Percentiles rank a stretch among this genome's conserved stretches.
Conservation (phyloP, 2,113 vertebrate species). For the Mugil cephalus region DNA sequence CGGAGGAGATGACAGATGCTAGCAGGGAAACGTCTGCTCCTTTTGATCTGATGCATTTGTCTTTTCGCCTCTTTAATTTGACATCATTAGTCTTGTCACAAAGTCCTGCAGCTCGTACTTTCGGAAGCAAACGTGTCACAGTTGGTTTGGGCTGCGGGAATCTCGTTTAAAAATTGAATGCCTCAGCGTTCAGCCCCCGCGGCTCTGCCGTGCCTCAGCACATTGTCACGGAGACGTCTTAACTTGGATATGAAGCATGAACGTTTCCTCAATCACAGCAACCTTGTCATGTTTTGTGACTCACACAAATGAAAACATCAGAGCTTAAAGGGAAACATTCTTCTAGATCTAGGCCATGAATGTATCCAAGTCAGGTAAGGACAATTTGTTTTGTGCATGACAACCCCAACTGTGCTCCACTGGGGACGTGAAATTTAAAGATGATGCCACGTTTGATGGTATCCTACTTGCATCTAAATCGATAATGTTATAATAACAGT, state of each 20-base stretch:
- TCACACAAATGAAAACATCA: conserved; percentile 8
- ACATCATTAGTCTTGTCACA: not conserved
- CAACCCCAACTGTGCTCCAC: not conserved
- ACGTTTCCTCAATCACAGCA: not conserved
- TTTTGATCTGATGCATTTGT: conserved; percentile 21
- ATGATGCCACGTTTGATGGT: no score
- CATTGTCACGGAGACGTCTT: no score
- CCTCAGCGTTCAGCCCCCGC: no score
- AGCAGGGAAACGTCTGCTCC: conserved; percentile 28
- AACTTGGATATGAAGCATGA: not conserved
- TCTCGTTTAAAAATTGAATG: not conserved
- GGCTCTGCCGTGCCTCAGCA: no score
- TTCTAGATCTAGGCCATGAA: no score
- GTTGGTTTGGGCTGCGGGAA: not conserved
- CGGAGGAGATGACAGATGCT: conserved; percentile 47
- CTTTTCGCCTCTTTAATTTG: not conserved
- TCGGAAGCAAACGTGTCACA: not conserved
- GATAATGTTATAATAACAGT: no score
- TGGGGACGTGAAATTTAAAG: not conserved
- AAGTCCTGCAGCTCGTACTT: conserved; percentile 6
- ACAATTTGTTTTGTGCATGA: conserved; percentile 1
- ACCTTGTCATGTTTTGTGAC: conserved; percentile 3
- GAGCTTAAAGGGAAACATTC: not conserved
- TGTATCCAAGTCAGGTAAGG: conserved; percentile 18
- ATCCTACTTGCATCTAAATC: no score